A percentile compares a stretch with the other conserved stretches of the same genome.
These are phyloP conservation scores for Saccopteryx leptura DNA, from an alignment of 2,113 vertebrate species.

Conservation along the genomic window DNA sequence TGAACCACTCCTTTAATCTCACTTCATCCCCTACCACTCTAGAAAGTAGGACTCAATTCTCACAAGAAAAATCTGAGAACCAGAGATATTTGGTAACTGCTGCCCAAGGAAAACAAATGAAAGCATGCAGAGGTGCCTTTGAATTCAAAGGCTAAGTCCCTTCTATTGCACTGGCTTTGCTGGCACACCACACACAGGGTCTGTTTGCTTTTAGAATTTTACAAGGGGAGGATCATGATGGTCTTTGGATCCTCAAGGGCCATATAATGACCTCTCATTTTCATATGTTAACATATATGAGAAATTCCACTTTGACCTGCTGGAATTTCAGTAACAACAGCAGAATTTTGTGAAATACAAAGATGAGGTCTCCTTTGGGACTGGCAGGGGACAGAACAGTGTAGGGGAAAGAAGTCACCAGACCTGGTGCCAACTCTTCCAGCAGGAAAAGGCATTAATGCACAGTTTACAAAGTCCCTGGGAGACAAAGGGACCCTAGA, in stretches of 20 bases:
- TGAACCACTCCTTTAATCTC: not conserved
- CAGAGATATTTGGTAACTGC: not conserved
- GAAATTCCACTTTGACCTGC: constrained; percentile 63
- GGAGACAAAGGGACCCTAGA: not conserved
- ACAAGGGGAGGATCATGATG: not conserved
- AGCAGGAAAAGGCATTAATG: not conserved
- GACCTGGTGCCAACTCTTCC: not conserved
- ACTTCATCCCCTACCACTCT: not conserved
- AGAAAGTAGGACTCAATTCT: not conserved
- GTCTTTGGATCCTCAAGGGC: not conserved
- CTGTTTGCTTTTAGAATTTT: not conserved
- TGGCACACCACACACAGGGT: not conserved
- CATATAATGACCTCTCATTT: not conserved
- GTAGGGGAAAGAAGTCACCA: not conserved
- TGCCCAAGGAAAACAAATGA: not conserved
- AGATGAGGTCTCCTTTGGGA: not conserved
- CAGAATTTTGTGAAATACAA: constrained; percentile 67
- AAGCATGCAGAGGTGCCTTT: not conserved
- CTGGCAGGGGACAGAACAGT: not conserved
- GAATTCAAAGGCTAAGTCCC: not conserved
- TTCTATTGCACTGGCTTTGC: not conserved
- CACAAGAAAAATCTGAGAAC: not conserved
- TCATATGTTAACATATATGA: not conserved
- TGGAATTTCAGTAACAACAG: constrained; percentile 31
- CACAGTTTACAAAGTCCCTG: not conserved